Percentiles rank a stretch among this genome's conserved stretches.
Conservation (phyloP, 2,888 invertebrate genomes). For the Synergus itoensis region DNA sequence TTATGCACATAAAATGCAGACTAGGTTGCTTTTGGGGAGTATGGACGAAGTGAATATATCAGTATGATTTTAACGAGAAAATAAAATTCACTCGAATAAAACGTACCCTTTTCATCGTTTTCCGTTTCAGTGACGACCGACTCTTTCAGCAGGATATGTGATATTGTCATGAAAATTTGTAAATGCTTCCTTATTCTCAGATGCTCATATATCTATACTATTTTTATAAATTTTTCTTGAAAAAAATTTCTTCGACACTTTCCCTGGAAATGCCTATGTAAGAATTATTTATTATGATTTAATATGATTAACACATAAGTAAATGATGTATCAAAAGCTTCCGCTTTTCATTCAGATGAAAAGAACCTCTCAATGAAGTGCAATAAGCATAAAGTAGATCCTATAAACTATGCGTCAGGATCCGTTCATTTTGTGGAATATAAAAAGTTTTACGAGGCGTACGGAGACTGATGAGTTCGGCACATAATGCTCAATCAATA, state of each 20-base stretch:
- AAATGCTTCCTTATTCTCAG: not conserved
- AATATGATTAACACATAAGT: not conserved
- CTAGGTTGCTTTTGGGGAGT: not conserved
- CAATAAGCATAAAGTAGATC: slow-evolving; percentile 2
- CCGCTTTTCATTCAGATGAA: slow-evolving; percentile 1
- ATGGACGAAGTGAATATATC: slow-evolving; percentile 15
- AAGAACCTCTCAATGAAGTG: slow-evolving; percentile 8
- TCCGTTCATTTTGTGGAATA: slow-evolving; percentile 59
- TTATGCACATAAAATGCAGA: slow-evolving; percentile 16
- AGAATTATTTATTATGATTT: too few relatives aligned
- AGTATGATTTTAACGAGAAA: slow-evolving; percentile 21
- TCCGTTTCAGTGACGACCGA: not conserved
- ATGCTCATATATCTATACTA: too few relatives aligned
- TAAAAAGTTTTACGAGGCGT: slow-evolving; percentile 64
- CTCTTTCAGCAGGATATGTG: not conserved
- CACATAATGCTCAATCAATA: slow-evolving; percentile 65
- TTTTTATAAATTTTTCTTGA: too few relatives aligned
- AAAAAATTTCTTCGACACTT: too few relatives aligned
- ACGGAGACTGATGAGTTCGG: slow-evolving; percentile 58
- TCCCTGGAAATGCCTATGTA: too few relatives aligned
- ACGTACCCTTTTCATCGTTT: slow-evolving; percentile 7
- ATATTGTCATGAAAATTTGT: slow-evolving; percentile 1
- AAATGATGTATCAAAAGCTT: not conserved
- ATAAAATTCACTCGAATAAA: slow-evolving; percentile 19
- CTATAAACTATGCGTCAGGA: not conserved